Evolutionary conservation across 2,113 vertebrate genomes (phyloP).

Genomic region (Recurvirostra avosetta): DNA sequence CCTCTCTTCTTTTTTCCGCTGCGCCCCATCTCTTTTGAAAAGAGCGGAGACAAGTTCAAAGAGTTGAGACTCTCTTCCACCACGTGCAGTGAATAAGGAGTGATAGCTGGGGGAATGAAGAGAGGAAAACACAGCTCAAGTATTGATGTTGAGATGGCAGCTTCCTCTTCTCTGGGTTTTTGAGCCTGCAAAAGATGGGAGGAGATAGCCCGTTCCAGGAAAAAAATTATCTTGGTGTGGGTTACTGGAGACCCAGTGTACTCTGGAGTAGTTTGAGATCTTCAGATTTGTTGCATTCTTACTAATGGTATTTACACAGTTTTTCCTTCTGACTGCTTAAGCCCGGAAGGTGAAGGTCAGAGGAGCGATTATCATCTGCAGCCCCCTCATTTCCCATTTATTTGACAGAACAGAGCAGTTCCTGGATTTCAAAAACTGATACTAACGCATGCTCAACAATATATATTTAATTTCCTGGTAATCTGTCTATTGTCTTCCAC

Average conservation of each 20-base stretch:
- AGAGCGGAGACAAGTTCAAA: slow-evolving; percentile 74
- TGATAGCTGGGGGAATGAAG: slow-evolving; percentile 26
- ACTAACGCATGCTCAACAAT: not conserved
- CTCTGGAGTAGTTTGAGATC: not conserved
- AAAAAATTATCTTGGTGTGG: not conserved
- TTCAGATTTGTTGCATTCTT: not conserved
- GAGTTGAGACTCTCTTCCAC: slow-evolving; percentile 59
- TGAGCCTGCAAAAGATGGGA: slow-evolving; percentile 63
- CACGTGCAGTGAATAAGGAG: slow-evolving; percentile 52
- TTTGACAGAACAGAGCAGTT: not conserved
- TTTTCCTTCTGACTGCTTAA: not conserved
- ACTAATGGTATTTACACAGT: not conserved
- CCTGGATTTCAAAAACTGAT: not conserved
- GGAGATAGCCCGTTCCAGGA: not conserved
- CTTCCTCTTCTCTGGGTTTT: not conserved
- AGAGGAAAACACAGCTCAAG: slow-evolving; percentile 15
- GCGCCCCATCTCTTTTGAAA: slow-evolving; percentile 75
- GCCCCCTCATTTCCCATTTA: not conserved
- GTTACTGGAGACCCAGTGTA: not conserved
- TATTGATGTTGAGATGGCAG: slow-evolving; percentile 34
- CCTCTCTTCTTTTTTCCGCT: slow-evolving; percentile 29
- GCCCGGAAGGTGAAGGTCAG: not conserved
- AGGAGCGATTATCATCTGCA: not conserved
- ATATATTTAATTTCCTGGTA: not conserved
- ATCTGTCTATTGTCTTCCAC: not conserved